Conservation (phyloP, 1,140 invertebrate genomes). For the Pseudomyrmex concolor region DNA sequence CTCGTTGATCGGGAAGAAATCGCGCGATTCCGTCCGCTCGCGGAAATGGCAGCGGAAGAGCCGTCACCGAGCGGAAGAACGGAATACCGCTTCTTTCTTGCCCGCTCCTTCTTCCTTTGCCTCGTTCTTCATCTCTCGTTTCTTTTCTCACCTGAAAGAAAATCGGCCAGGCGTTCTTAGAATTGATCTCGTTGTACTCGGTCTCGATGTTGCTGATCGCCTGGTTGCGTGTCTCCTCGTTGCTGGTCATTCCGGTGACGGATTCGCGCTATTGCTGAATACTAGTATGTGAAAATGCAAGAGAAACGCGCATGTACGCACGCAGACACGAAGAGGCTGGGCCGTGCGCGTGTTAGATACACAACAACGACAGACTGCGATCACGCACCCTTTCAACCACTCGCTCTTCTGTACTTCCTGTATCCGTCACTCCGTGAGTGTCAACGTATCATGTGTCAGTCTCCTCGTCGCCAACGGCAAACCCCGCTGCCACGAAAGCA, state of each 20-base stretch:
- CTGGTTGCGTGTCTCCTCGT: slow-evolving; percentile 66
- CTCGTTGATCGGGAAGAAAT: background rate
- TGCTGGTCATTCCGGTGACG: slow-evolving; percentile 70
- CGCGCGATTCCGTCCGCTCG: background rate
- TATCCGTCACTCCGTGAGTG: background rate
- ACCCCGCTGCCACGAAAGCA: slow-evolving; percentile 44
- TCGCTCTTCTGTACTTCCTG: slow-evolving; percentile 27
- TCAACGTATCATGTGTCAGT: slow-evolving; percentile 61
- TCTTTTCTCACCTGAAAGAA: slow-evolving; percentile 87
- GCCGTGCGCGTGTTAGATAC: slow-evolving; percentile 26
- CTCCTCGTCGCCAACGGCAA: slow-evolving; percentile 40
- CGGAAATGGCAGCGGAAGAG: slow-evolving; percentile 42
- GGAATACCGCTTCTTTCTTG: background rate
- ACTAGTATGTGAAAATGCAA: slow-evolving; percentile 50
- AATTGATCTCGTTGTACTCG: slow-evolving; percentile 89
- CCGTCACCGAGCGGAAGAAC: slow-evolving; percentile 29
- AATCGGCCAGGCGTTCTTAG: slow-evolving; percentile 87
- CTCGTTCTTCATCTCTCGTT: background rate
- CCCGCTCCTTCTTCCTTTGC: background rate
- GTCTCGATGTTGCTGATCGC: slow-evolving; percentile 87
- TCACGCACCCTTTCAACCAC: slow-evolving; percentile 44
- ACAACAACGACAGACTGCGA: slow-evolving; percentile 46
- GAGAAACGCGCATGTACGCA: slow-evolving; percentile 23
- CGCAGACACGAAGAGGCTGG: slow-evolving; percentile 64
- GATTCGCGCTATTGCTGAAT: slow-evolving; percentile 34